These are phyloP conservation scores for Campylomormyrus numenius DNA, from an alignment of 2,113 vertebrate genomes.

Conservation along the genomic window DNA sequence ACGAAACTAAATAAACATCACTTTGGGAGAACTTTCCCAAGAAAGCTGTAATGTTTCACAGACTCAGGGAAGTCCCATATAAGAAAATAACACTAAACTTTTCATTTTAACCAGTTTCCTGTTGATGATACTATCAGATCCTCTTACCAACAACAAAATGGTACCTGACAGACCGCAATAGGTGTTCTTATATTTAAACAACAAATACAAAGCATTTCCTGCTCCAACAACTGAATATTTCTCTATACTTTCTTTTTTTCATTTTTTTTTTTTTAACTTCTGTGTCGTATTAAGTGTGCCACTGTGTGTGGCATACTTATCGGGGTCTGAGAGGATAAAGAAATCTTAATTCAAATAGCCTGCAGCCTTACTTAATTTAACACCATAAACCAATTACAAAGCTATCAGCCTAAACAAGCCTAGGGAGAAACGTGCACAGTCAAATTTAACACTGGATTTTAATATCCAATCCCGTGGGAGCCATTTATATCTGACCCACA, in stretches of 20 bases:
- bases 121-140: not conserved
- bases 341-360: constrained; percentile 36
- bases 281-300: constrained; percentile 11
- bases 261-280: not conserved
- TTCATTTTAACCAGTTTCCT: not conserved
- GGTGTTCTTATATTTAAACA: not conserved
- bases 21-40: not conserved
- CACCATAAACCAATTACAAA: constrained; percentile 44
- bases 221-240: not conserved
- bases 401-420: constrained; percentile 35
- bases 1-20: not conserved
- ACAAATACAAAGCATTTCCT: not conserved
- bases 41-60: not conserved
- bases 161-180: not conserved
- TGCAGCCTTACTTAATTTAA: constrained; percentile 33
- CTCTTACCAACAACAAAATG: not conserved
- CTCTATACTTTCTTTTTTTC: not conserved
- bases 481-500: constrained; percentile 21
- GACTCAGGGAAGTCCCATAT: not conserved
- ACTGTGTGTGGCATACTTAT: constrained; percentile 29
- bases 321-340: constrained; percentile 33
- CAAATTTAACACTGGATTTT: constrained; percentile 30
- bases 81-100: not conserved
- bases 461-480: constrained; percentile 12
- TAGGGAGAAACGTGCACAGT: constrained; percentile 22